Evolutionary conservation across 2,888 invertebrate genomes (phyloP).

Genomic region (Malthinus seriepunctatus): DNA sequence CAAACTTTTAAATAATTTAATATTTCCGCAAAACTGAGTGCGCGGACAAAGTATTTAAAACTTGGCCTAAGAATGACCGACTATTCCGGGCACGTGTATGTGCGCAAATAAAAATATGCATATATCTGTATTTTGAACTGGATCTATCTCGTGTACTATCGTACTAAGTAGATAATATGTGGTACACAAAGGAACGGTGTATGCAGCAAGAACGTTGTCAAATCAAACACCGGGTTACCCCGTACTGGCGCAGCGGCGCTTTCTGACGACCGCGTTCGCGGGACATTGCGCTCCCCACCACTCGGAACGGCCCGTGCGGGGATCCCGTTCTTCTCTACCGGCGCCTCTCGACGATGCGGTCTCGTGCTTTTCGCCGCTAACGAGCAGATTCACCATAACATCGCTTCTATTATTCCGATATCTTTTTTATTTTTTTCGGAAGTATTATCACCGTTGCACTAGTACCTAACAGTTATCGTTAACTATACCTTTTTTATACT

Average conservation of each 20-base stretch:
- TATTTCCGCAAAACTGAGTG: too few relatives aligned
- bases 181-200: conserved; percentile 20
- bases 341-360: conserved; percentile 43
- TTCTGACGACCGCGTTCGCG: conserved; percentile 44
- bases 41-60: neutral
- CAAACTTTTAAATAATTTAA: too few relatives aligned
- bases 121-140: conserved; percentile 1
- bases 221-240: conserved; percentile 40
- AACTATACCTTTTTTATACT: too few relatives aligned
- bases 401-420: conserved; percentile 6
- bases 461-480: too few relatives aligned
- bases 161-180: neutral
- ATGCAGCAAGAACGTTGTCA: conserved; percentile 19
- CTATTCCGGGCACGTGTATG: neutral
- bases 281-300: conserved; percentile 42
- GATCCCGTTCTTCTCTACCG: conserved; percentile 43
- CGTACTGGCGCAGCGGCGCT: conserved; percentile 47
- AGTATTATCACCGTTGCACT: too few relatives aligned
- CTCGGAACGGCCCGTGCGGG: conserved; percentile 47
- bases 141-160: neutral
- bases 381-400: conserved; percentile 27
- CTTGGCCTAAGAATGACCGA: neutral
- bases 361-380: conserved; percentile 36
- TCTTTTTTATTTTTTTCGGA: neutral
- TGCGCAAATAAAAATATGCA: conserved; percentile 7